Evolutionary conservation across 2,888 invertebrate species (phyloP), one percentile per base, ranked within the genome.

Genomic region (Hanleya hanleyi): DNA sequence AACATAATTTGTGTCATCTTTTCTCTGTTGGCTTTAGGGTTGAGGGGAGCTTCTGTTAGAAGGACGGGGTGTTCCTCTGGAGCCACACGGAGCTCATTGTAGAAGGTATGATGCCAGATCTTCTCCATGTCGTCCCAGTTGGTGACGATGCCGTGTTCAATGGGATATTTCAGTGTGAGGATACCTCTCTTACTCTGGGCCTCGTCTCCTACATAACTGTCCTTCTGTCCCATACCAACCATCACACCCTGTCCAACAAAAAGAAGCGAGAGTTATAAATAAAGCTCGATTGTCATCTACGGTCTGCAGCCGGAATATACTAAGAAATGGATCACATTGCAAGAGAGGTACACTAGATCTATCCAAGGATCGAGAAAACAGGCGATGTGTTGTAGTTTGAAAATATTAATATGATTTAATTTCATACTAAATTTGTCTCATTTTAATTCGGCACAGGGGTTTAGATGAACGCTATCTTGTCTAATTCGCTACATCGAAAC

Each of bases 171-270:
- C 33, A 87, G 77, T 6, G 82, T 81, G n/a, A 87, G 80, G 22
- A 87, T 81, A 80, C 92, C 92, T 80, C 92, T 79, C 62, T 85
- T 85, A 5, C 76, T 74, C 70, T 87, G 86, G 0, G 87, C 87
- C 61, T 85, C 86, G 33, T 85, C 84, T 2, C 87, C 87, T 18
- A 87, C 83, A 57, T 87, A 87, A 36, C 75, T 69, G 70, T 84
- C 86, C 51, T 85, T 83, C 92, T 97, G 96, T 85, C 97, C 97
- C 97, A 97, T 97, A 90, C 97, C 97, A 88, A 97, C 97, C 97
- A 97, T 97, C 70, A 92, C 91, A 81, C 91, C 91, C 83, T 87
- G 77, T 37, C 62, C 62, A 15, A 49, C 51, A 69, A 51, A 15
- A 62, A 37, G n/a, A n/a, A n/a, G n/a, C n/a, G n/a, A n/a, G n/a